A percentile compares a stretch with the other conserved stretches of the same genome.
Conservation (phyloP, 2,113 vertebrate genomes). For the Oncorhynchus tshawytscha region DNA sequence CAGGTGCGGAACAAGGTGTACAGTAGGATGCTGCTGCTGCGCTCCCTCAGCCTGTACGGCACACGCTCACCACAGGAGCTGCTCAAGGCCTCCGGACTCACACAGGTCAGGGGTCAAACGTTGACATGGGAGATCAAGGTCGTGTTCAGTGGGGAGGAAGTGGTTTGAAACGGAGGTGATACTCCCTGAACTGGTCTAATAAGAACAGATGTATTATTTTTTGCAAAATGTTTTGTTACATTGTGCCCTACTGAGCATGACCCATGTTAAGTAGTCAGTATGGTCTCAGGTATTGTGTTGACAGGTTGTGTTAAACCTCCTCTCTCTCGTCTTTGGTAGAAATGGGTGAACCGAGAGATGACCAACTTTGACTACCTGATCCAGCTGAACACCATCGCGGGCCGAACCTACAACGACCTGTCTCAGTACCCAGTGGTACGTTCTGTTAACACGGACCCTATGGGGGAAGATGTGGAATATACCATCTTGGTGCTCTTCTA, state of each 20-base stretch:
- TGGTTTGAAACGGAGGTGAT: no score
- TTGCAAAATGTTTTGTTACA: no score
- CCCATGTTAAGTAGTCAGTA: background rate
- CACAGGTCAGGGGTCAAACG: slow-evolving; percentile 78
- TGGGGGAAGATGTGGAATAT: background rate
- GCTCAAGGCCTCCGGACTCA: slow-evolving; percentile 90
- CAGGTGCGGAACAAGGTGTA: slow-evolving; percentile 95
- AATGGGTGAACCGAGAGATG: slow-evolving; percentile 97
- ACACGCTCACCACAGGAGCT: slow-evolving; percentile 92
- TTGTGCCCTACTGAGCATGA: no score
- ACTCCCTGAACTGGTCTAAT: no score
- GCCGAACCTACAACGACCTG: slow-evolving; percentile 94
- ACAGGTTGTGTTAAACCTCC: background rate
- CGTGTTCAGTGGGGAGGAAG: background rate
- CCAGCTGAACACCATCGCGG: slow-evolving; percentile 96
- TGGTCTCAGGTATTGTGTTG: background rate
- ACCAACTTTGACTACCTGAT: slow-evolving; percentile 98
- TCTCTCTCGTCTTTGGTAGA: slow-evolving; percentile 68
- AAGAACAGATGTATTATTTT: background rate
- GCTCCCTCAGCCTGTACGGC: slow-evolving; percentile 85
- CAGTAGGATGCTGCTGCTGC: slow-evolving; percentile 85
- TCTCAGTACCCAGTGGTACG: slow-evolving; percentile 92
- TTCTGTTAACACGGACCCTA: background rate
- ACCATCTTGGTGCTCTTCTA: background rate
- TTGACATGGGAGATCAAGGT: background rate